phyloP scores from a whole-genome alignment of 2,113 vertebrate genomes.

The Ailurus styani region DNA sequence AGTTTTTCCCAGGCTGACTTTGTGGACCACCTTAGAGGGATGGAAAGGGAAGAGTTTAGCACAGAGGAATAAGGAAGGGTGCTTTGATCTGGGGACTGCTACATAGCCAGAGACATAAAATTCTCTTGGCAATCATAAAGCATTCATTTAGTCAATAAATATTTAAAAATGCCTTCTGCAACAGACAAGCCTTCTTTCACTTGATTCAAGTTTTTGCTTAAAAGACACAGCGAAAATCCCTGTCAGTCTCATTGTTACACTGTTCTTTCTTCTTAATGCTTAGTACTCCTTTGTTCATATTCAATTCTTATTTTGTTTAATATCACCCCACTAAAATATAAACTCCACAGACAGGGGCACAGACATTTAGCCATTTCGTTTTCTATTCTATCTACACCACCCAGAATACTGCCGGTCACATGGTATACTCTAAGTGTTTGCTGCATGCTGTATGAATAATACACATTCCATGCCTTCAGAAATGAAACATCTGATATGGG shows the following conservation, averaged over 20 bases:
- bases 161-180: background rate
- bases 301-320: constrained; percentile 14
- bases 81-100: background rate
- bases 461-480: background rate
- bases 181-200: background rate
- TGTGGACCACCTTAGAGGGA: background rate
- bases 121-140: background rate
- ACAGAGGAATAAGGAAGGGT: background rate
- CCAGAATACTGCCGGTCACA: background rate
- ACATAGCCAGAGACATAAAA: background rate
- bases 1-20: background rate
- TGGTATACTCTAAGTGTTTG: background rate
- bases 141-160: background rate
- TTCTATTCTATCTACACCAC: background rate
- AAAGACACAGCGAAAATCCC: background rate
- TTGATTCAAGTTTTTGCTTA: constrained; percentile 8
- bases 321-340: background rate
- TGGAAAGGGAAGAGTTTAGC: background rate
- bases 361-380: background rate
- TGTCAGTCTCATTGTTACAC: background rate
- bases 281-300: background rate
- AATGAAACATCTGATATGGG: background rate
- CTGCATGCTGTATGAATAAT: background rate
- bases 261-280: constrained; percentile 16
- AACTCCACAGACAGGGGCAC: background rate